A percentile compares a stretch with the other conserved stretches of the same genome.
These are phyloP conservation scores for Lithobates pipiens DNA, from an alignment of 2,797 vertebrate species.

Conservation along the genomic window DNA sequence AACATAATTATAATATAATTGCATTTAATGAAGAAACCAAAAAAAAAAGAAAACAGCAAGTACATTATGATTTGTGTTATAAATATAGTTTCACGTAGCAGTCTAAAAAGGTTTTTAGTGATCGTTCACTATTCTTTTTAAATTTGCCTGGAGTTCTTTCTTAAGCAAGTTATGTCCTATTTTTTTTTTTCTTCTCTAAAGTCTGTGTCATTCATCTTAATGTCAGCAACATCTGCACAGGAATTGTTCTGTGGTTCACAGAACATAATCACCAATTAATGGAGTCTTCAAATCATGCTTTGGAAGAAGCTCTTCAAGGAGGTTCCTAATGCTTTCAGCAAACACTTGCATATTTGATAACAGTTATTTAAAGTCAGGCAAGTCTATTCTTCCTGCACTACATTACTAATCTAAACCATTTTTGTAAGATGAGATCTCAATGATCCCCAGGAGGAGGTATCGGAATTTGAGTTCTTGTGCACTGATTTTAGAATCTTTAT, in stretches of 20 bases:
- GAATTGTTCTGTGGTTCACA: slow-evolving; percentile 70
- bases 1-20: too few species aligned
- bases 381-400: slow-evolving; percentile 55
- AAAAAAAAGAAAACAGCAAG: too few species aligned
- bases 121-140: background rate
- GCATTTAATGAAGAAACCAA: too few species aligned
- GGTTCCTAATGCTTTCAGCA: slow-evolving; percentile 59
- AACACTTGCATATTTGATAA: slow-evolving; percentile 59
- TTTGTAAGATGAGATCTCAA: slow-evolving; percentile 62
- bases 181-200: slow-evolving; percentile 61
- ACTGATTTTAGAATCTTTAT: slow-evolving; percentile 60
- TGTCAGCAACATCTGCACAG: slow-evolving; percentile 72
- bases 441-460: slow-evolving; percentile 60
- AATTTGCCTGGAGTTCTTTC: background rate
- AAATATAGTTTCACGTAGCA: too few species aligned
- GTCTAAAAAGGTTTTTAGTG: background rate
- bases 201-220: slow-evolving; percentile 69
- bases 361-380: slow-evolving; percentile 54
- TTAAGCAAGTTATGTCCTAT: background rate
- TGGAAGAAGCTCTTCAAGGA: slow-evolving; percentile 65
- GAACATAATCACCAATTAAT: slow-evolving; percentile 74
- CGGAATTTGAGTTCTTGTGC: slow-evolving; percentile 43
- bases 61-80: too few species aligned
- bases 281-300: slow-evolving; percentile 65
- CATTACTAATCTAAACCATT: slow-evolving; percentile 56